Percentiles rank a stretch among this genome's conserved stretches.
phyloP scores from a whole-genome alignment of 2,888 invertebrate species.

The Spatulosminthurus flaviceps region DNA sequence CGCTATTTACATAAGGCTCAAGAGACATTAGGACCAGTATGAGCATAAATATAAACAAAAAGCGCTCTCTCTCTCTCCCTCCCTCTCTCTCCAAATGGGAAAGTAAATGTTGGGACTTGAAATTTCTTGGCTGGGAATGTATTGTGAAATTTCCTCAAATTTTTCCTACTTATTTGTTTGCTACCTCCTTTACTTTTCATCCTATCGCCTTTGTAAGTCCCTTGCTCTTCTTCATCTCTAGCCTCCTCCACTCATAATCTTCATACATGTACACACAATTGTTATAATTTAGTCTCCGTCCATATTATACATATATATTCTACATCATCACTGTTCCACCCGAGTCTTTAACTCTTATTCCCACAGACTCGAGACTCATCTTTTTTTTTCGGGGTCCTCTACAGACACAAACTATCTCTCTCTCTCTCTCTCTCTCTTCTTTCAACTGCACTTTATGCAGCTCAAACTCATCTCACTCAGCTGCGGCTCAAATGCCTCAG shows the following conservation, averaged over 20 bases:
- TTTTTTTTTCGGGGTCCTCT: no score
- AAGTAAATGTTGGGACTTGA: no score
- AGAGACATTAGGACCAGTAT: no score
- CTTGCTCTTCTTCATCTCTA: conserved; percentile 27
- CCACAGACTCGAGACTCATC: conserved; percentile 6
- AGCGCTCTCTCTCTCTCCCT: no score
- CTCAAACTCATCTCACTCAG: background rate
- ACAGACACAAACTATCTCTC: no score
- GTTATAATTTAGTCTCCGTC: background rate
- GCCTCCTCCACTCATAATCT: background rate
- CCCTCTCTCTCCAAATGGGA: no score
- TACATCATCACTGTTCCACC: background rate
- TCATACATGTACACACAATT: background rate
- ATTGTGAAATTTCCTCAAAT: background rate
- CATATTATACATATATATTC: no score
- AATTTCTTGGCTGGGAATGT: background rate
- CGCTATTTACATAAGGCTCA: no score
- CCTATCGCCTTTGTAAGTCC: conserved; percentile 40
- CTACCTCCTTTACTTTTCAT: conserved; percentile 16
- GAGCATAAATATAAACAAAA: no score
- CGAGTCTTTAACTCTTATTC: background rate
- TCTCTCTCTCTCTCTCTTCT: background rate
- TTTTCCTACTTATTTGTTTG: background rate
- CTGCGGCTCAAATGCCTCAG: no score
- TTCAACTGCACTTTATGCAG: background rate